These are phyloP conservation scores for Carcharodon carcharias DNA, from an alignment of 2,797 vertebrate species.

Conservation along the genomic window DNA sequence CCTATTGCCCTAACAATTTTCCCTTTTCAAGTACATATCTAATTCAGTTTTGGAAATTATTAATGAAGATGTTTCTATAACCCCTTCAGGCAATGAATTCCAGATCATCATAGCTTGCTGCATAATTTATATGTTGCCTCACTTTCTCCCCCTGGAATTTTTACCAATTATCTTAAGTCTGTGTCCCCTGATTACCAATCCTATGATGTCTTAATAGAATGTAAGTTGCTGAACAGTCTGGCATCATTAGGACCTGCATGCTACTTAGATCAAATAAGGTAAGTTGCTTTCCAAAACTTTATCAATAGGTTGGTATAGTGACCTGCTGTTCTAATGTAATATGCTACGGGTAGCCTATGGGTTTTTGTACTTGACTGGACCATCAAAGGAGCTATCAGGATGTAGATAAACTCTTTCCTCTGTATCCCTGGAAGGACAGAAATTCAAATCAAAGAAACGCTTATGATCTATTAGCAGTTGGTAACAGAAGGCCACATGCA, in stretches of 20 bases:
- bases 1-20: not conserved
- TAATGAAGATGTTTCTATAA: not conserved
- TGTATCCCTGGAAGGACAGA: not conserved
- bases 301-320: not conserved
- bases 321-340: not conserved
- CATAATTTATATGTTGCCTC: not conserved
- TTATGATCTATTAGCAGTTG: not conserved
- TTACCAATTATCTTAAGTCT: not conserved
- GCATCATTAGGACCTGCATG: not conserved
- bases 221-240: not conserved
- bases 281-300: not conserved
- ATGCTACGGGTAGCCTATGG: not conserved
- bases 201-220: not conserved
- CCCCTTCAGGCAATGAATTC: not conserved
- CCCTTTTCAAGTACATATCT: not conserved
- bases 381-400: not conserved
- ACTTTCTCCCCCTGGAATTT: not conserved
- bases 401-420: not conserved
- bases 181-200: not conserved
- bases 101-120: not conserved
- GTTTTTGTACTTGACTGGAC: not conserved
- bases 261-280: not conserved
- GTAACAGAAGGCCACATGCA: not conserved
- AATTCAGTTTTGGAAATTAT: not conserved
- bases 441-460: not conserved